Evolutionary conservation across 35 echinoderm and acorn worm genomes (phyloP).

Genomic region (Ptychodera flava): DNA sequence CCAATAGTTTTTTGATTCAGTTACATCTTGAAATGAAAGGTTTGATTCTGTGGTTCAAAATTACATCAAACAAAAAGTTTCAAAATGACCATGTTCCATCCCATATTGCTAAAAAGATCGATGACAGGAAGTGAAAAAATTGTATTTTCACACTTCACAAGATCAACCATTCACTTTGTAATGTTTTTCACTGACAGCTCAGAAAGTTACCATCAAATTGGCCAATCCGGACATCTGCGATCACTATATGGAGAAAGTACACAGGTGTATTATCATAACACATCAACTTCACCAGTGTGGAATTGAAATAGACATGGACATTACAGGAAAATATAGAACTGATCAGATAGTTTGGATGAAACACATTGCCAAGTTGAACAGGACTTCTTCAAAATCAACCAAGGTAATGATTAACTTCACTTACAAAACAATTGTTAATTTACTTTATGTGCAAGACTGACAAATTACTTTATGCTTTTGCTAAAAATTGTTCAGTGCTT

Average conservation of each 20-base stretch:
- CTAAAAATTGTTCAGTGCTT: background rate
- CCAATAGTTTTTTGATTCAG: too few species aligned
- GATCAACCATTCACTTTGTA: too few species aligned
- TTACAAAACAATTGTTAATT: too few species aligned
- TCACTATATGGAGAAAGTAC: background rate
- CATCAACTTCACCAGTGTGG: constrained; percentile 4
- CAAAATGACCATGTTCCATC: too few species aligned
- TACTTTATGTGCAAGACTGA: background rate
- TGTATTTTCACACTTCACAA: too few species aligned
- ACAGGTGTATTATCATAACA: constrained; percentile 3
- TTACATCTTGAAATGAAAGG: too few species aligned
- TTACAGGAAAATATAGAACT: background rate
- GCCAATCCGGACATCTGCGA: background rate
- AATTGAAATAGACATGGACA: background rate
- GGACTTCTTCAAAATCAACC: background rate
- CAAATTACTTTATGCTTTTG: background rate
- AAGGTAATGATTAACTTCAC: too few species aligned
- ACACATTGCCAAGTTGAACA: constrained; percentile 16
- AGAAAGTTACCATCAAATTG: background rate
- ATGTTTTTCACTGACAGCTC: too few species aligned
- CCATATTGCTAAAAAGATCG: too few species aligned
- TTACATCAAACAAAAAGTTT: too few species aligned
- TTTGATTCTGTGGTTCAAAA: too few species aligned
- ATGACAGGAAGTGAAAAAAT: too few species aligned
- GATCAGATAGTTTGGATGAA: constrained; percentile 19